A percentile compares a stretch with the other conserved stretches of the same genome.
These are phyloP conservation scores for Hypsibius dujardini DNA, from an alignment of 1,140 invertebrate genomes.

Conservation along the genomic window DNA sequence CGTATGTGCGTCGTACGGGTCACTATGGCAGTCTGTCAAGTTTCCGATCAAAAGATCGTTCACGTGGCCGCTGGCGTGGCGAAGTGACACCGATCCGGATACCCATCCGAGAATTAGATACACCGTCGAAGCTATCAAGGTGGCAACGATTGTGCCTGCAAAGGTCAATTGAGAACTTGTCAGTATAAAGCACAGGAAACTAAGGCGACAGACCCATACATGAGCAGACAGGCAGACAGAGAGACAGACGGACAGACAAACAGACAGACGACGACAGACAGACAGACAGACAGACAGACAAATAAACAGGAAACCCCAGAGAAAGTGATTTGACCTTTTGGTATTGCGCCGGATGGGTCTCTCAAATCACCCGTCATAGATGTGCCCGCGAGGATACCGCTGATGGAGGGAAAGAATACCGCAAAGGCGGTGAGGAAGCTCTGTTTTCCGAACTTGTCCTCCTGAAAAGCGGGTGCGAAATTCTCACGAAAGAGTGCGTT, in stretches of 20 bases:
- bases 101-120: conserved; percentile 65
- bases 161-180: background rate
- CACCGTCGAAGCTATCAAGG: conserved; percentile 58
- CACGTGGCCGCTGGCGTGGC: conserved; percentile 51
- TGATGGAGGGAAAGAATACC: conserved; percentile 91
- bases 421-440: conserved; percentile 85
- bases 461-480: conserved; percentile 53
- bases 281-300: background rate
- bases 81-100: conserved; percentile 49
- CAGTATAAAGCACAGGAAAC: background rate
- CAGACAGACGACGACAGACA: no score
- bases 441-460: conserved; percentile 44
- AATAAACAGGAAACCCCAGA: background rate
- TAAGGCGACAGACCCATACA: no score
- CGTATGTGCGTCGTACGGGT: background rate
- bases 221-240: no score
- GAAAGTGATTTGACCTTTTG: conserved; percentile 42
- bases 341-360: conserved; percentile 70
- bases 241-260: no score
- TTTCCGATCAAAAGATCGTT: conserved; percentile 18
- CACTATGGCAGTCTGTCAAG: background rate
- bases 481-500: conserved; percentile 42
- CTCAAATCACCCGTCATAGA: conserved; percentile 81
- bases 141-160: conserved; percentile 57
- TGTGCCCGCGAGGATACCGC: conserved; percentile 57